Evolutionary conservation across 2,888 invertebrate species (phyloP), one percentile per base, ranked within the genome.

Genomic region (Chouioia cunea): DNA sequence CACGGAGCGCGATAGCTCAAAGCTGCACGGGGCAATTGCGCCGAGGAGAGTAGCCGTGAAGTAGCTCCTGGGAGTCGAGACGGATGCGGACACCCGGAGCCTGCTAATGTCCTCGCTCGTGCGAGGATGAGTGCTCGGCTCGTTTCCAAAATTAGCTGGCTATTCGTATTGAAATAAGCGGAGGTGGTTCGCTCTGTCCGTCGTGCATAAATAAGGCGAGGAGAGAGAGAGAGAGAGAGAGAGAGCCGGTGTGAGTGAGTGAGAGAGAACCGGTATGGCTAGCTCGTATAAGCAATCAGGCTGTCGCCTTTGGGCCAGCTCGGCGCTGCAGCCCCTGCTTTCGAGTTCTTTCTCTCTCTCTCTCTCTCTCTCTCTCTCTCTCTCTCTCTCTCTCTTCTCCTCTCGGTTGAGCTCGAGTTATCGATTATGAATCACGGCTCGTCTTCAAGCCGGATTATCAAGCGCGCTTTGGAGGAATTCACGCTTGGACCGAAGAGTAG

Each of bases 271-370:
- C 77, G 76, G 77, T 77, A 81, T 79, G 78, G 79, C 78, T 80
- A 80, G 80, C 82, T 76, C 81, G 83, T 77, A 81, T 82, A 83
- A 83, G 80, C 80, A 79, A 80, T 79, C 76, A 76, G 77, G 27
- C 65, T 71, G 65, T 70, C 65, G 70, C 70, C 62, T 65, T 56
- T 27, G 57, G 69, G 64, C 59, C 54, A 56, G 22, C 22, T 43
- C 22, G 50, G 15, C 36, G 63, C 46, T 43, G 20, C 4, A 18
- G 59, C 59, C 22, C 14, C 46, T 47, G 36, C 22, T 44, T n/a
- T n/a, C n/a, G n/a, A n/a, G n/a, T n/a, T n/a, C n/a, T n/a, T n/a
- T n/a, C n/a, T n/a, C n/a, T n/a, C n/a, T n/a, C n/a, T n/a, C n/a
- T n/a, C n/a, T n/a, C n/a, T n/a, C n/a, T n/a, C n/a, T n/a, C n/a